Conservation (phyloP, 2,113 vertebrate genomes). For the Lophura nycthemera region DNA sequence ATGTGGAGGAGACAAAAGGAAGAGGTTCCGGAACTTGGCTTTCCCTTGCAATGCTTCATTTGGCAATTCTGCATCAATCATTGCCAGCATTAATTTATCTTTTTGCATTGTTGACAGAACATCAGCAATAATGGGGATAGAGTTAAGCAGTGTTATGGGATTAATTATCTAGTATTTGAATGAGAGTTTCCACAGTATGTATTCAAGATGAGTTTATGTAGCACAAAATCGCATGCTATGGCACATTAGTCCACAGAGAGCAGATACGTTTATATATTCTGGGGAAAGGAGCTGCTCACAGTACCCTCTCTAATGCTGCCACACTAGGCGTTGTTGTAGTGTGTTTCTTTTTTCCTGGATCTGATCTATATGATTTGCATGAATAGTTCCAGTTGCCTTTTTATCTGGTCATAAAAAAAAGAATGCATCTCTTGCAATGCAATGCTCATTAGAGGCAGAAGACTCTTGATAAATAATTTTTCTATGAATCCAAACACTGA, state of each 20-base stretch:
- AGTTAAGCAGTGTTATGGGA: background rate
- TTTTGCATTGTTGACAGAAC: background rate
- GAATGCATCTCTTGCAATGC: background rate
- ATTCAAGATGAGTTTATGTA: slow-evolving; percentile 14
- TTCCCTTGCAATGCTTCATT: background rate
- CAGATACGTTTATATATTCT: background rate
- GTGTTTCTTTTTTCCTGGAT: background rate
- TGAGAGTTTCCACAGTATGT: background rate
- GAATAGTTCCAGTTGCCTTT: slow-evolving; percentile 53
- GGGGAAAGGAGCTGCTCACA: background rate
- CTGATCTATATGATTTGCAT: slow-evolving; percentile 18
- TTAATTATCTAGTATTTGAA: background rate
- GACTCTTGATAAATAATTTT: background rate
- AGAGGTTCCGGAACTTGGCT: background rate
- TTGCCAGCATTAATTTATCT: slow-evolving; percentile 8
- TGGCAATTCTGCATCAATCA: background rate
- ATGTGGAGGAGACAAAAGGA: background rate
- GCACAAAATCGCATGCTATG: slow-evolving; percentile 19
- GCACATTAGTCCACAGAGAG: slow-evolving; percentile 13
- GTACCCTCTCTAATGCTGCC: background rate
- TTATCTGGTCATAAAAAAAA: background rate
- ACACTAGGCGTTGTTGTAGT: background rate
- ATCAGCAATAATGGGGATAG: background rate
- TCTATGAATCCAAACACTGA: background rate
- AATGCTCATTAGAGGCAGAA: background rate